phyloP scores from a whole-genome alignment of 2,113 vertebrate species.

The Leptosomus discolor region DNA sequence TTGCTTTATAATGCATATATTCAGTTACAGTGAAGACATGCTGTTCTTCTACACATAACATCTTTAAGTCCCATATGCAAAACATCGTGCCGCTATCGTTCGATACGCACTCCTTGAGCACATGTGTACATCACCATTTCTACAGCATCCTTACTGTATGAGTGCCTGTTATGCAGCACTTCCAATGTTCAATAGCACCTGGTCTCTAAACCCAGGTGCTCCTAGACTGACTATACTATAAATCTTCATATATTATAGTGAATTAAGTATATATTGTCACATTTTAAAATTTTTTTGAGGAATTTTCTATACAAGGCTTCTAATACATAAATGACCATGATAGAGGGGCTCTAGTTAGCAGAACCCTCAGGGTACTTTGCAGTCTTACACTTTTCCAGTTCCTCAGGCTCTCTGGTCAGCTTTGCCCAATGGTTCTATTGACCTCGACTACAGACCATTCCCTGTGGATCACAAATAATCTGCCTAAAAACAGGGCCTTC shows the following conservation, averaged over 20 bases:
- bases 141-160: neutral
- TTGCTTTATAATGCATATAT: neutral
- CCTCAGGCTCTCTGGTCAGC: neutral
- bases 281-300: neutral
- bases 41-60: neutral
- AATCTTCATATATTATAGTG: neutral
- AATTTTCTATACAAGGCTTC: neutral
- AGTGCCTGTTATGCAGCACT: neutral
- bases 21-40: neutral
- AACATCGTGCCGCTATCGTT: neutral
- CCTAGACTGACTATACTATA: neutral
- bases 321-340: neutral
- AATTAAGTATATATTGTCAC: neutral
- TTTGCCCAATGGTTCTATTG: neutral
- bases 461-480: neutral
- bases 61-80: neutral
- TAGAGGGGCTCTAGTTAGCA: neutral
- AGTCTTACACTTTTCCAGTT: neutral
- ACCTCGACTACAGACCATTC: neutral
- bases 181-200: neutral
- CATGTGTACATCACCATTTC: neutral
- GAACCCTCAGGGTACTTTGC: neutral
- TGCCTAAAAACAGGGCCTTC: neutral
- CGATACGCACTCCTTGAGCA: accelerated
- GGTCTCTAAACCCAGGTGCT: neutral